Percentiles rank a stretch among this genome's conserved stretches.
phyloP scores from a whole-genome alignment of 1,140 invertebrate genomes.

The Brachionus calyciflorus region DNA sequence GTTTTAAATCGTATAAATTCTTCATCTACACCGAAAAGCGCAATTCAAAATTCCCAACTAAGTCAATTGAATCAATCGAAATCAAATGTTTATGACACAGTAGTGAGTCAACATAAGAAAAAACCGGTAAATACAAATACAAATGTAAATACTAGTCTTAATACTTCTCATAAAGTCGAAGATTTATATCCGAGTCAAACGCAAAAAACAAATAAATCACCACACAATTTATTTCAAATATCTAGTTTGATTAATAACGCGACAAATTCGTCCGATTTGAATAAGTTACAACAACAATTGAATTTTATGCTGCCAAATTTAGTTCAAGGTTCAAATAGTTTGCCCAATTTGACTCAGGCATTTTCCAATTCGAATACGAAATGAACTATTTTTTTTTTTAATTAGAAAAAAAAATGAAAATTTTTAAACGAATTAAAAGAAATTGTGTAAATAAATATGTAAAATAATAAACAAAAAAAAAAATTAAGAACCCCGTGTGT shows the following conservation, averaged over 20 bases:
- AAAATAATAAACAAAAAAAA: too few species aligned
- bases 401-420: too few species aligned
- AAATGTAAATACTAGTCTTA: not conserved
- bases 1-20: not conserved
- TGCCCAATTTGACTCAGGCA: not conserved
- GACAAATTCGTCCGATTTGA: not conserved
- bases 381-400: too few species aligned
- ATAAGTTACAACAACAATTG: conserved; percentile 6
- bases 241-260: not conserved
- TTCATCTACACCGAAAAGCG: not conserved
- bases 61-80: not conserved
- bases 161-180: not conserved
- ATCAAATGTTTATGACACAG: conserved; percentile 11
- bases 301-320: conserved; percentile 22
- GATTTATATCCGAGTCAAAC: not conserved
- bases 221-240: conserved; percentile 26
- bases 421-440: too few species aligned
- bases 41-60: not conserved
- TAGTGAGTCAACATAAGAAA: conserved; percentile 8
- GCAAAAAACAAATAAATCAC: not conserved
- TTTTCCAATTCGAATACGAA: not conserved
- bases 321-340: not conserved
- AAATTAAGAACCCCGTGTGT: too few species aligned
- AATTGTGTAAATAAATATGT: too few species aligned
- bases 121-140: not conserved